Conservation (phyloP, 92 coral and sea anemone species). For the Zoanthus solanderi region DNA sequence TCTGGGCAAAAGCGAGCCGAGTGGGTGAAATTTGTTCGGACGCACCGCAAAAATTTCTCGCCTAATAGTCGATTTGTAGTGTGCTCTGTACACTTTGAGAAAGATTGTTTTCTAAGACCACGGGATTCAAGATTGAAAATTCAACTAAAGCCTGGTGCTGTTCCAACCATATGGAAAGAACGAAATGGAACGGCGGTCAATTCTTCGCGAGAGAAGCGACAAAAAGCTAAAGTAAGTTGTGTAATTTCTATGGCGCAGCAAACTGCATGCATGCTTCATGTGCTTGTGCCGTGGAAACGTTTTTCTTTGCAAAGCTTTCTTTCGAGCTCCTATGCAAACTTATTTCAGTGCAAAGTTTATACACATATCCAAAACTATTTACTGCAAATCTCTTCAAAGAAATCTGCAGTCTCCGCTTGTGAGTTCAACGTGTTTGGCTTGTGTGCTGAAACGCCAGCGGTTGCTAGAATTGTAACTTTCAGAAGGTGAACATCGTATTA, state of each 20-base stretch:
- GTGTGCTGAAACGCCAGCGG: neutral
- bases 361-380: neutral
- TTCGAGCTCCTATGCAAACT: neutral
- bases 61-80: neutral
- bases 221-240: constrained; percentile 8
- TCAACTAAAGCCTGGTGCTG: neutral
- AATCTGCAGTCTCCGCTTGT: neutral
- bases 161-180: constrained; percentile 14
- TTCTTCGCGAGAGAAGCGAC: constrained; percentile 11
- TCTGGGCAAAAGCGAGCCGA: too few species aligned
- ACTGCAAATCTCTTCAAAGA: neutral
- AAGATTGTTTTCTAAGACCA: neutral
- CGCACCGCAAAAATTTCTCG: too few species aligned
- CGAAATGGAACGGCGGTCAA: neutral
- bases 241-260: neutral
- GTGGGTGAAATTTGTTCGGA: too few species aligned
- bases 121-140: neutral
- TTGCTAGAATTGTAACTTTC: neutral
- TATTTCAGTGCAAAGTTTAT: neutral
- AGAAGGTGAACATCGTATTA: neutral
- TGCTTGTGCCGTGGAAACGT: neutral
- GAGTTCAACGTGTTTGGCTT: neutral
- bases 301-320: constrained; percentile 3
- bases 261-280: neutral
- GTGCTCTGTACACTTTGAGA: constrained; percentile 12